These are phyloP conservation scores for Psylliodes chrysocephalus DNA, from an alignment of 2,888 invertebrate genomes.

Conservation along the genomic window DNA sequence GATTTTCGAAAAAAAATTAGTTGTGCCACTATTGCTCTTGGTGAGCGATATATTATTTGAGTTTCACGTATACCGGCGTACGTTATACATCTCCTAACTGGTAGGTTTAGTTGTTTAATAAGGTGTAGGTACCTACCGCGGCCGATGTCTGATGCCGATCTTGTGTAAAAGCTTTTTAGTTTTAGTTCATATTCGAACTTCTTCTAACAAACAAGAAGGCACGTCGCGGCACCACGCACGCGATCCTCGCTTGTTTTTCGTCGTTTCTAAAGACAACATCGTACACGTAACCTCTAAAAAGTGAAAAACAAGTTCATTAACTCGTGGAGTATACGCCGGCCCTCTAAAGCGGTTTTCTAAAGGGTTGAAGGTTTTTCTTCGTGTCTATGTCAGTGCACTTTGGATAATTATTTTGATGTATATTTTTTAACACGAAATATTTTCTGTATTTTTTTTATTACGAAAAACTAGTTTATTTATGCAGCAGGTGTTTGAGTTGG, in stretches of 20 bases:
- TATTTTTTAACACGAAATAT: no score
- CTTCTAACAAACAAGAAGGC: background rate
- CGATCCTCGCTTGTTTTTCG: background rate
- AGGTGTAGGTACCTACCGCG: conserved; percentile 17
- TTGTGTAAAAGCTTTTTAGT: conserved; percentile 7
- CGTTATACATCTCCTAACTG: background rate
- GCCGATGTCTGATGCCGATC: conserved; percentile 9
- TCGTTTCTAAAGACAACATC: background rate
- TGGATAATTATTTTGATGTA: no score
- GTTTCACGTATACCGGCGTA: background rate
- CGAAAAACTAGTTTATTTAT: no score
- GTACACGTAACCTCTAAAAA: background rate
- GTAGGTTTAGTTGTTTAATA: background rate
- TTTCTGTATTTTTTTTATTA: no score
- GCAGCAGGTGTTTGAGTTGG: no score
- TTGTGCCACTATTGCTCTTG: no score
- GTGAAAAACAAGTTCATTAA: conserved; percentile 8
- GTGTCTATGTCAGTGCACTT: no score
- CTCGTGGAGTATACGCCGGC: background rate
- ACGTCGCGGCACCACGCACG: background rate
- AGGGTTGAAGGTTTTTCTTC: background rate
- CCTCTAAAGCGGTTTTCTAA: background rate
- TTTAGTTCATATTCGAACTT: conserved; percentile 26
- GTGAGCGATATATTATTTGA: no score
- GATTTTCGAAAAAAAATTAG: no score